These are phyloP conservation scores for Zapornia atra DNA, from an alignment of 2,113 vertebrate species.

Conservation along the genomic window DNA sequence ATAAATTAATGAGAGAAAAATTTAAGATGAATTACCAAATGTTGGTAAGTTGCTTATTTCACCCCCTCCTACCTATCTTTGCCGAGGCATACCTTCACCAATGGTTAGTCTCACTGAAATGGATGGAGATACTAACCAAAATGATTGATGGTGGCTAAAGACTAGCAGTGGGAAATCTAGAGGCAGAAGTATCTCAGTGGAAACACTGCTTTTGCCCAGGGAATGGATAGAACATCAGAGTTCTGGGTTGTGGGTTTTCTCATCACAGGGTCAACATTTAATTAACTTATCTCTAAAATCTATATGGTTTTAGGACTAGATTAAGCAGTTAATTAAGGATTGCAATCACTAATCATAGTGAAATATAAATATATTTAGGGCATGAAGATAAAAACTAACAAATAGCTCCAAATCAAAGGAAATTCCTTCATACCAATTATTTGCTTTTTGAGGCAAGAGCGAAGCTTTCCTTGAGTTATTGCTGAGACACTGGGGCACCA, in stretches of 20 bases:
- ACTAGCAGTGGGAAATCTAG: not conserved
- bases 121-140: not conserved
- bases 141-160: not conserved
- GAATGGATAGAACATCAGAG: not conserved
- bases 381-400: not conserved
- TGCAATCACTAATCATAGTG: not conserved
- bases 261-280: not conserved
- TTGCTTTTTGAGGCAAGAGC: slow-evolving; percentile 20
- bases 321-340: not conserved
- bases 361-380: not conserved
- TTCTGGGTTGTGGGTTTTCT: not conserved
- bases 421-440: not conserved
- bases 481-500: not conserved
- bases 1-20: not conserved
- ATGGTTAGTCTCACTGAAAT: not conserved
- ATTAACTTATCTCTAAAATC: not conserved
- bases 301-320: not conserved
- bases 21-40: not conserved
- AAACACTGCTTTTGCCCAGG: not conserved
- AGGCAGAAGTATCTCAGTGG: not conserved
- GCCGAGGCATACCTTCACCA: not conserved
- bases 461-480: not conserved
- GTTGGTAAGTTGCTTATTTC: not conserved
- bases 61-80: not conserved
- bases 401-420: not conserved